phyloP scores from a whole-genome alignment of 2,113 vertebrate species.

The Cromileptes altivelis region DNA sequence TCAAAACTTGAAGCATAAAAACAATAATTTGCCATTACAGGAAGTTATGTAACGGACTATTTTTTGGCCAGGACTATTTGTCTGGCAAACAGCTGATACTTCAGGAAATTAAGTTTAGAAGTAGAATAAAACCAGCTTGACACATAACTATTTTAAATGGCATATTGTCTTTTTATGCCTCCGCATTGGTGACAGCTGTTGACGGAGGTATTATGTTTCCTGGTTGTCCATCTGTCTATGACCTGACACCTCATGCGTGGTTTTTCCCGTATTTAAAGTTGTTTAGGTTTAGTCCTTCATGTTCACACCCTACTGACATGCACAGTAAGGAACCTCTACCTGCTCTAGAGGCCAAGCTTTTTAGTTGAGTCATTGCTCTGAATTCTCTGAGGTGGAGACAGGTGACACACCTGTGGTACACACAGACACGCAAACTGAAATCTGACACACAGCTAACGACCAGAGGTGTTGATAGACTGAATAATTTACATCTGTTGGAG shows the following conservation, averaged over 20 bases:
- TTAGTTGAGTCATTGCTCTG: slow-evolving; percentile 15
- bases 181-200: too few species aligned
- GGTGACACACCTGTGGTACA: neutral
- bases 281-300: neutral
- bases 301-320: neutral
- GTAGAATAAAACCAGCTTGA: neutral
- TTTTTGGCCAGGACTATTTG: neutral
- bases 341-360: neutral
- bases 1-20: neutral
- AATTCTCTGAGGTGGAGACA: neutral
- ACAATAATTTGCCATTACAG: neutral
- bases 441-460: neutral
- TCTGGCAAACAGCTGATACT: neutral
- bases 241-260: neutral
- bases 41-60: neutral
- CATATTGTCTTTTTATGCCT: neutral
- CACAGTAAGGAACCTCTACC: neutral
- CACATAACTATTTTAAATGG: neutral
- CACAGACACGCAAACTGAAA: slow-evolving; percentile 32
- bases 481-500: slow-evolving; percentile 40
- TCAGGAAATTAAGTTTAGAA: neutral
- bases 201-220: too few species aligned
- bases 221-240: too few species aligned
- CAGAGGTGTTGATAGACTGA: slow-evolving; percentile 38
- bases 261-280: neutral